These are phyloP conservation scores for Sinella curviseta DNA, from an alignment of 1,140 invertebrate species.

Conservation along the genomic window DNA sequence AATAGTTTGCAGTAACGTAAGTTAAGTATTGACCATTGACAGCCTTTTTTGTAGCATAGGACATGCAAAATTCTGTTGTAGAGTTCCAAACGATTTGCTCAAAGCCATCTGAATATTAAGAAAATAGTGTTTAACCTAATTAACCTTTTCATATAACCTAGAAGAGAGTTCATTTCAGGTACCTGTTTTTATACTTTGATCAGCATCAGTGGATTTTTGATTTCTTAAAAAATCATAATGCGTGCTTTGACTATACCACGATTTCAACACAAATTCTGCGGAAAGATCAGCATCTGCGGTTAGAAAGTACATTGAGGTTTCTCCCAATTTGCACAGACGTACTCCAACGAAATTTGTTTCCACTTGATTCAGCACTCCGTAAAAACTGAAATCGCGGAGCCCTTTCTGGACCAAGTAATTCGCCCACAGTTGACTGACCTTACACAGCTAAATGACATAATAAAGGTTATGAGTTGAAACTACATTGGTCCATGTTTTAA, in stretches of 20 bases:
- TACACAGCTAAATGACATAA: not conserved
- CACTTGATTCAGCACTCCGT: not conserved
- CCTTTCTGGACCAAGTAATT: not conserved
- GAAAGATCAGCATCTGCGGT: not conserved
- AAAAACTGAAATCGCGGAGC: not conserved
- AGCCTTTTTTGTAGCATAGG: not conserved
- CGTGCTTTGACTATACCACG: no score
- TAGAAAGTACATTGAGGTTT: not conserved
- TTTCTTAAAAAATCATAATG: no score
- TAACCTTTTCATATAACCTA: no score
- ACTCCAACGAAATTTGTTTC: not conserved
- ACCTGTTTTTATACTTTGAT: no score
- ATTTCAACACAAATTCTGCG: no score
- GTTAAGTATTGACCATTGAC: slow-evolving; percentile 27
- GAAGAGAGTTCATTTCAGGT: no score
- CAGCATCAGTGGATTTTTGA: no score
- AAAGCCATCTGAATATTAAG: slow-evolving; percentile 32
- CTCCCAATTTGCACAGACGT: not conserved
- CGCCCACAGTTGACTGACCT: slow-evolving; percentile 7
- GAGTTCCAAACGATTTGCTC: slow-evolving; percentile 39
- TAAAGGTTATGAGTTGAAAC: not conserved
- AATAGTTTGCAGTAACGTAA: slow-evolving; percentile 38
- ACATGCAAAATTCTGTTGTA: slow-evolving; percentile 29
- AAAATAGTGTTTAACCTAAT: no score
- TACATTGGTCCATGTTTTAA: not conserved